A percentile compares a stretch with the other conserved stretches of the same genome.
Evolutionary conservation across 2,797 vertebrate species (phyloP).

Genomic region (Mormyrus hasselquistii): DNA sequence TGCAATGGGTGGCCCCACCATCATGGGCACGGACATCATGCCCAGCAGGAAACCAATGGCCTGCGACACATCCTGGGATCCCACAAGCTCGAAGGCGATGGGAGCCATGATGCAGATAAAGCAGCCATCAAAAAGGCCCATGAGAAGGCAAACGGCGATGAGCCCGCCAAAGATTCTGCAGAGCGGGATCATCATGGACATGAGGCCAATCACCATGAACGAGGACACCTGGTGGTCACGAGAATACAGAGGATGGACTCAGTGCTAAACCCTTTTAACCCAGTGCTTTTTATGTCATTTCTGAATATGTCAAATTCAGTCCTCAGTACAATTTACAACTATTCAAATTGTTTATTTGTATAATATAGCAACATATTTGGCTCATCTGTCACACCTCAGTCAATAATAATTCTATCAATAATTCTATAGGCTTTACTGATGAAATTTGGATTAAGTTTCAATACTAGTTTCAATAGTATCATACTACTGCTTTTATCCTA

Average conservation of each 20-base stretch:
- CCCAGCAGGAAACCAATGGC: constrained; percentile 93
- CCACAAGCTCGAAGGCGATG: constrained; percentile 91
- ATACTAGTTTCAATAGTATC: background rate
- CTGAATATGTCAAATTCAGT: background rate
- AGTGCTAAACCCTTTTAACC: background rate
- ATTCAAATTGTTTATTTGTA: background rate
- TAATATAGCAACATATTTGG: background rate
- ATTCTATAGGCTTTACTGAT: background rate
- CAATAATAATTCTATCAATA: background rate
- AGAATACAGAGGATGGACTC: background rate
- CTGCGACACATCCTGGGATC: constrained; percentile 79
- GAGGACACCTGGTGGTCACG: constrained; percentile 71
- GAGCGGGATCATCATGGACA: constrained; percentile 97
- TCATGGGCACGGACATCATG: constrained; percentile 93
- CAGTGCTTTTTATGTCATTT: background rate
- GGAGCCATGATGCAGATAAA: constrained; percentile 98
- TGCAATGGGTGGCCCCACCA: constrained; percentile 87
- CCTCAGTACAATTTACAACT: background rate
- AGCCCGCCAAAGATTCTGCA: constrained; percentile 76
- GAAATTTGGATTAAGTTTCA: background rate
- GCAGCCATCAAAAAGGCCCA: constrained; percentile 95
- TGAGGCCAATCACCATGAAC: constrained; percentile 85
- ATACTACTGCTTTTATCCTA: background rate
- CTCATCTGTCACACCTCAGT: background rate
- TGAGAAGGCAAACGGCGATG: constrained; percentile 85